Conservation (phyloP, 2,113 vertebrate genomes). For the Anarrhichthys ocellatus region DNA sequence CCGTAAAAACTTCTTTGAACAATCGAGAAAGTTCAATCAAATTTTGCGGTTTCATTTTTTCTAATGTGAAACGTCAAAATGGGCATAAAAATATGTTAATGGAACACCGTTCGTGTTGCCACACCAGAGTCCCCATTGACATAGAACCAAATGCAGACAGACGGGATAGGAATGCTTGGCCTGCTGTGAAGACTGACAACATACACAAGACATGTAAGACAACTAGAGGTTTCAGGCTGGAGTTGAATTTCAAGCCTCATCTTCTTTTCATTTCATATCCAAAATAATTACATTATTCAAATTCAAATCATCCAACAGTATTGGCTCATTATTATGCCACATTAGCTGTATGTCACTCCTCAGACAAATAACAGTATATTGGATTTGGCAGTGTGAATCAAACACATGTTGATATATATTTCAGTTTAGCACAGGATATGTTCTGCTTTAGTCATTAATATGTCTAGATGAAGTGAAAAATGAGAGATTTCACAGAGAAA, state of each 20-base stretch:
- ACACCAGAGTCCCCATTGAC: not conserved
- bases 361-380: not conserved
- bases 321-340: too few relatives aligned
- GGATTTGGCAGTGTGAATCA: not conserved
- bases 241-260: not conserved
- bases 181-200: not conserved
- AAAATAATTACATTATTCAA: not conserved
- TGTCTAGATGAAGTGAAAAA: not conserved
- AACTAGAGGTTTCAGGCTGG: not conserved
- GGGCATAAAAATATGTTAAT: not conserved
- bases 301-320: not conserved
- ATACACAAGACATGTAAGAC: not conserved
- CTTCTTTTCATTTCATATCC: not conserved
- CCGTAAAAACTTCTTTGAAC: too few relatives aligned
- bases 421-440: not conserved
- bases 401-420: not conserved
- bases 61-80: not conserved
- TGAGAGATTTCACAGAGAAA: constrained; percentile 4
- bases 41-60: not conserved
- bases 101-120: not conserved
- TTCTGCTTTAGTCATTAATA: not conserved
- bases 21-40: too few relatives aligned
- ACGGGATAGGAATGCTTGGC: not conserved
- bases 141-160: too few relatives aligned
- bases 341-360: not conserved